phyloP scores from a whole-genome alignment of 2,888 invertebrate genomes.

The Synergus japonicus region DNA sequence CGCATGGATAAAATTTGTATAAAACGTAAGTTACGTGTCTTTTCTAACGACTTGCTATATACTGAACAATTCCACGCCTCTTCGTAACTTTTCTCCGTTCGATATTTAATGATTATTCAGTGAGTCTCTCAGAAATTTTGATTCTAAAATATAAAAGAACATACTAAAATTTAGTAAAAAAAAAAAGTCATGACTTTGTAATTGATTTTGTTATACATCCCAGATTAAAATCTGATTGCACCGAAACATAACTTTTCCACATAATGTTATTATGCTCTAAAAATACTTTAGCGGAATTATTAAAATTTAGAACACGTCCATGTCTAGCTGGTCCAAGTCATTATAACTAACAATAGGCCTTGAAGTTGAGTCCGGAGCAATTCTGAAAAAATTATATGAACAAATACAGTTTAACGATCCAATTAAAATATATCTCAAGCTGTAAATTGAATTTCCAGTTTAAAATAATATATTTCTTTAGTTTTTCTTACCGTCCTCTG shows the following conservation, averaged over 20 bases:
- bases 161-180: constrained; percentile 32
- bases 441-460: background rate
- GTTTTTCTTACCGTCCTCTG: constrained; percentile 74
- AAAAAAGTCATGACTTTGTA: constrained; percentile 59
- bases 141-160: background rate
- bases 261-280: constrained; percentile 1
- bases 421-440: background rate
- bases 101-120: constrained; percentile 10
- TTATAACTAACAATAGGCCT: constrained; percentile 92
- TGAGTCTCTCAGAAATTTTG: constrained; percentile 10
- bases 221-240: constrained; percentile 50
- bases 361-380: constrained; percentile 76
- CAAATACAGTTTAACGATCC: constrained; percentile 1
- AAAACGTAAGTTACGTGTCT: constrained; percentile 35
- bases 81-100: background rate
- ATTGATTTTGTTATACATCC: constrained; percentile 52
- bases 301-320: constrained; percentile 84
- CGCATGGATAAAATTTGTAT: constrained; percentile 41
- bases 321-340: constrained; percentile 94
- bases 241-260: background rate
- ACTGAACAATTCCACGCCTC: background rate
- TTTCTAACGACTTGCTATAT: constrained; percentile 40
- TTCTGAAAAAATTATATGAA: constrained; percentile 68
- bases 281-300: constrained; percentile 44
- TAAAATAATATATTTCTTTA: background rate